phyloP scores from a whole-genome alignment of 2,113 vertebrate species.

The Oxyura jamaicensis region DNA sequence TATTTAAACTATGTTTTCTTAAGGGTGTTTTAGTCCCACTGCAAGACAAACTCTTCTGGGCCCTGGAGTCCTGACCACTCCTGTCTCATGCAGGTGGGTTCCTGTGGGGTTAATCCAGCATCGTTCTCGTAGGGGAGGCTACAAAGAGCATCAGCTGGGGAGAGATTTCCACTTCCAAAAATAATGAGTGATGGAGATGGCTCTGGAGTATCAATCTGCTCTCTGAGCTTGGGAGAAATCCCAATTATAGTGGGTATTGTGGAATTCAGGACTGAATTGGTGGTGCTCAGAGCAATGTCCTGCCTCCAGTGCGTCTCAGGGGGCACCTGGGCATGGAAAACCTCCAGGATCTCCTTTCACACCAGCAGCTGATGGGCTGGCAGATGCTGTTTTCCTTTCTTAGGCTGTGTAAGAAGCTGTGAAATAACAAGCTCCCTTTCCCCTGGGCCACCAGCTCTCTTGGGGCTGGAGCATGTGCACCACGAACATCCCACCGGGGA shows the following conservation, averaged over 20 bases:
- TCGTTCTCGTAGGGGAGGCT: fast-evolving
- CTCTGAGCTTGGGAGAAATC: not conserved
- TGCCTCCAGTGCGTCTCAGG: not conserved
- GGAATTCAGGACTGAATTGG: too few species aligned
- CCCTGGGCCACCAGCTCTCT: not conserved
- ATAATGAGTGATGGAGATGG: not conserved
- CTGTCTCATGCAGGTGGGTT: fast-evolving
- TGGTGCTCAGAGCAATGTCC: not conserved
- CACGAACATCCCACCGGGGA: not conserved
- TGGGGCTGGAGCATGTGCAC: not conserved
- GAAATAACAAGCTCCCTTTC: not conserved
- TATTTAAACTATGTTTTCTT: not conserved
- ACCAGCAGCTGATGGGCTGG: too few species aligned
- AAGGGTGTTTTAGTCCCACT: fast-evolving
- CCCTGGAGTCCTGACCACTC: fast-evolving
- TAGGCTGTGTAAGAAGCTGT: not conserved
- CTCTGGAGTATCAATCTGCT: not conserved
- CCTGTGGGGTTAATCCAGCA: not conserved
- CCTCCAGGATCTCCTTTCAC: not conserved
- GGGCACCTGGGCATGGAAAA: not conserved
- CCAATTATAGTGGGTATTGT: too few species aligned
- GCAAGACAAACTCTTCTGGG: not conserved
- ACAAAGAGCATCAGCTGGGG: not conserved
- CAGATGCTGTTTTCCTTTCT: not conserved
- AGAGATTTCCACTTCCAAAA: not conserved